phyloP scores from a whole-genome alignment of 2,113 vertebrate species.

The Chiloscyllium plagiosum region DNA sequence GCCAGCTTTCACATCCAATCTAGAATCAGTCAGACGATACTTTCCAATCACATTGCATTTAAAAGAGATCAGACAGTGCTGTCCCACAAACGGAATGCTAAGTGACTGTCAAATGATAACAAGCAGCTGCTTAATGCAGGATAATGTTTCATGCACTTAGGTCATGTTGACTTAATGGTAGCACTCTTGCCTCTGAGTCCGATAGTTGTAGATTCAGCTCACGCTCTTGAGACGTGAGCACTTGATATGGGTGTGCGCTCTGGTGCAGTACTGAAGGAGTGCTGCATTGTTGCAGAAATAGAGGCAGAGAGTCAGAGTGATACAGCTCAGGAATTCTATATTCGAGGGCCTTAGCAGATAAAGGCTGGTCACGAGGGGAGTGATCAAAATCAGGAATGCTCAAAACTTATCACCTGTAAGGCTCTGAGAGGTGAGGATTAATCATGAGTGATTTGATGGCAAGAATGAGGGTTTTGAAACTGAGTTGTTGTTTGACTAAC shows the following conservation, averaged over 20 bases:
- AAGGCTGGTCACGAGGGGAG: background rate
- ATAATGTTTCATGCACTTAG: background rate
- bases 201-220: background rate
- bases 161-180: background rate
- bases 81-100: background rate
- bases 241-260: background rate
- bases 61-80: background rate
- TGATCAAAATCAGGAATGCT: background rate
- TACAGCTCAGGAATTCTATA: background rate
- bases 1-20: background rate
- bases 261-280: background rate
- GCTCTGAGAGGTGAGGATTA: background rate
- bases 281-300: background rate
- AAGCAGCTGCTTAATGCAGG: background rate
- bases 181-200: background rate
- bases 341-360: background rate
- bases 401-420: background rate
- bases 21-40: background rate
- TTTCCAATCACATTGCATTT: background rate
- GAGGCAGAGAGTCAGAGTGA: background rate
- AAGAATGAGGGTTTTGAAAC: background rate
- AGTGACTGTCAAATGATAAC: background rate
- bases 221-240: background rate
- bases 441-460: background rate
- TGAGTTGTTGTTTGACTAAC: background rate